Conservation (phyloP, 1,140 invertebrate genomes). For the Drosophila biarmipes region DNA sequence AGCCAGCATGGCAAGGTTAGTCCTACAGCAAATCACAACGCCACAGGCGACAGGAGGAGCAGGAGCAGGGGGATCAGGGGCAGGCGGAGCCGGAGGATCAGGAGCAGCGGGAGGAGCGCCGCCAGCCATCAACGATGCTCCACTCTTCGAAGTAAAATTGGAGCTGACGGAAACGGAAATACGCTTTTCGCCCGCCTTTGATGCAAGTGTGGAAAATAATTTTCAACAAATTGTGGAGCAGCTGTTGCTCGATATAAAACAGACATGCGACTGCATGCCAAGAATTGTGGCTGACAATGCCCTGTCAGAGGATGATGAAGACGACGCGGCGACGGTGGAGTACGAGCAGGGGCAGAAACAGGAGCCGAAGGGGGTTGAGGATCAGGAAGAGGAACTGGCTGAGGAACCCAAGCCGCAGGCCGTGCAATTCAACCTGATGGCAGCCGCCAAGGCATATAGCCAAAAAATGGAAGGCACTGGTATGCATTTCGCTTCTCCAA, state of each 20-base stretch:
- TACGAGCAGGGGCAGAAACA: not conserved
- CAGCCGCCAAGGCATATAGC: constrained; percentile 35
- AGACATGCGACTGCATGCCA: constrained; percentile 83
- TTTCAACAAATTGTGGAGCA: constrained; percentile 84
- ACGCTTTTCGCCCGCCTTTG: constrained; percentile 81
- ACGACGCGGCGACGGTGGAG: constrained; percentile 17
- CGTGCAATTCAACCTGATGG: constrained; percentile 40
- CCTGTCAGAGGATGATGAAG: constrained; percentile 64
- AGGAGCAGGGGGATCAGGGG: constrained; percentile 5
- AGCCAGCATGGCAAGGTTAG: constrained; percentile 52
- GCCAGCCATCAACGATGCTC: constrained; percentile 52
- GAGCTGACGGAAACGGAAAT: constrained; percentile 82
- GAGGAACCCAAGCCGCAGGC: constrained; percentile 27
- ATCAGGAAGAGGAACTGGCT: constrained; percentile 1
- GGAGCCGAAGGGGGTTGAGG: not conserved
- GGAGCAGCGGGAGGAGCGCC: constrained; percentile 3
- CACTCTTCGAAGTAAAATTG: constrained; percentile 84
- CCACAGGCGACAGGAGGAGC: constrained; percentile 43
- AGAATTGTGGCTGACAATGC: constrained; percentile 81
- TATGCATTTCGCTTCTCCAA: not conserved
- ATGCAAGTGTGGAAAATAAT: constrained; percentile 81
- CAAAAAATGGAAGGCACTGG: constrained; percentile 48
- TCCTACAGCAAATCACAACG: constrained; percentile 65
- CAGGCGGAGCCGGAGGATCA: constrained; percentile 7
- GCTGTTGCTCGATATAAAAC: constrained; percentile 82